Evolutionary conservation across 2,888 invertebrate genomes (phyloP), one percentile per base, ranked within the genome.

Genomic region (Melipona bicolor): DNA sequence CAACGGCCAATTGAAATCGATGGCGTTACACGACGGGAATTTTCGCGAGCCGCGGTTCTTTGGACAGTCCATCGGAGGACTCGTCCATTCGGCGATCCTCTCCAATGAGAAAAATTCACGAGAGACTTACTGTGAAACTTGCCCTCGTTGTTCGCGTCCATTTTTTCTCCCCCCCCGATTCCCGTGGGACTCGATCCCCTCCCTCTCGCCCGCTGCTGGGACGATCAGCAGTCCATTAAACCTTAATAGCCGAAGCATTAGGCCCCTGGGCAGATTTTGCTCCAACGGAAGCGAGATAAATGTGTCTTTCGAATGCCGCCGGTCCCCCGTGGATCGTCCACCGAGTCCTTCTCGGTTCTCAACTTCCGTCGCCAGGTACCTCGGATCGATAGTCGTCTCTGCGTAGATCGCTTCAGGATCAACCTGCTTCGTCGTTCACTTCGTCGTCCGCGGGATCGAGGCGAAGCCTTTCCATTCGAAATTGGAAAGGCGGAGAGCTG

Each of bases 231-330:
- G 91, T 91, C 91, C 90, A 88, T 91, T 91, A 92, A 90, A 92
- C 86, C 90, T 91, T 93, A 92, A 93, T 92, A 92, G 91, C 91
- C 91, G 90, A 91, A 92, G 91, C 92, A 93, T 92, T 91, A 91
- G 92, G 90, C 92, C 91, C 92, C 82, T 90, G 92, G 92, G 93
- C 90, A 92, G 90, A 92, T 92, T 93, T 91, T 90, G 90, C 91
- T 91, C 90, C 82, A 85, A 86, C 90, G 84, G 84, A 90, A 90
- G 85, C 88, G 89, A 90, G 91, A 93, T 92, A 91, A 93, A 93
- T 93, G 90, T 91, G 88, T 91, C 89, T 91, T 91, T 91, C 87
- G 83, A 91, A 88, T 75, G 79, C 77, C 83, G 84, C 86, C 77
- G 86, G 84, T 91, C 90, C 89, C 90, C 72, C 77, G 83, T 77